Base-by-base conservation (phyloP, 1,140 invertebrate genomes). In the Drosophila kepulauana region DNA sequence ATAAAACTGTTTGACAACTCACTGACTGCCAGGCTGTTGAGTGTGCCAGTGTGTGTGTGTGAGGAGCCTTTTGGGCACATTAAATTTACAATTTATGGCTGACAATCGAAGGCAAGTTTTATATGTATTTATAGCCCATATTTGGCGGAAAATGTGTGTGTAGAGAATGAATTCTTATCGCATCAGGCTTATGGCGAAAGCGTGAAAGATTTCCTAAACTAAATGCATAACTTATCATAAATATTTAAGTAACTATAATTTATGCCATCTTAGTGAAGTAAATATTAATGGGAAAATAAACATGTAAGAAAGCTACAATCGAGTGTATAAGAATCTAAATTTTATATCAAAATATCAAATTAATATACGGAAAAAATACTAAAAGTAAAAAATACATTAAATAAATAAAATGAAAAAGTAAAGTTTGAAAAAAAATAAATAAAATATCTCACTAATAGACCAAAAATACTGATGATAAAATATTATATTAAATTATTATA, bases 61-160 rank as follows among this genome's bases (percentile, higher is more conserved):
- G 25, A 28, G 33, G 13, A 49, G 57, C 62, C 75, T 78, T 68
- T 49, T 64, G 70, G 70, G 61, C 78, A 66, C 75, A 75, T 75
- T 81, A 85, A 85, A 85, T 78, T 68, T 80, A 85, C 75, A 81
- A 85, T 85, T 85, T 81, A 85, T 81, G 70, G 78, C 43, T 68
- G 54, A 64, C 66, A 71, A 75, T 49, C 63, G 59, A 68, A 65
- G 33, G 13, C 71, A 72, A 67, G 79, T 74, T 73, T 63, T 41
- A 52, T 61, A 61, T 62, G 51, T 74, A 69, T 74, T 59, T 56
- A 49, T 62, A 15, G 51, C 28, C 51, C 16, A 65, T 33, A 11
- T 38, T 11, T 6, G 51, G 25, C 1, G 30, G 35, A 33, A 30
- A 13, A 11, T 25, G 1, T 25, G n/a, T 25, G 20, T 5, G 20